A percentile compares a stretch with the other conserved stretches of the same genome.
Conservation (phyloP, 2,888 invertebrate species). For the Mycalesis mineus region DNA sequence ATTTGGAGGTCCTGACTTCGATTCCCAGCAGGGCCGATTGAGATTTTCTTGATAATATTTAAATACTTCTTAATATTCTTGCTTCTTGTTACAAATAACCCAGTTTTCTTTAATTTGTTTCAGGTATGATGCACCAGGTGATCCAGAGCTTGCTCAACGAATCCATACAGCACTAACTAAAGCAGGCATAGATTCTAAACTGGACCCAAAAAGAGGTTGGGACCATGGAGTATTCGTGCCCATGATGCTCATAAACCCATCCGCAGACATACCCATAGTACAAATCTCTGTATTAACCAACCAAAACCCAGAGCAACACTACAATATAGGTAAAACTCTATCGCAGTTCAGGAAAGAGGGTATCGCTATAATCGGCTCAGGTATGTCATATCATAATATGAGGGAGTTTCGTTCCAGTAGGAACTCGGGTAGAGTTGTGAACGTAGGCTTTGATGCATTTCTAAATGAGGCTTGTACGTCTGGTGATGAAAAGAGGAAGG, state of each 20-base stretch:
- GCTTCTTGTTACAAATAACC: no score
- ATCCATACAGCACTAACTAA: slow-evolving; percentile 52
- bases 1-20: no score
- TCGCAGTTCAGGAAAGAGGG: slow-evolving; percentile 63
- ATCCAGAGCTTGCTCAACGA: slow-evolving; percentile 54
- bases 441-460: slow-evolving; percentile 64
- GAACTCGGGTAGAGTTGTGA: slow-evolving; percentile 45
- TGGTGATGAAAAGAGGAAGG: slow-evolving; percentile 45
- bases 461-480: slow-evolving; percentile 56
- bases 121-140: slow-evolving; percentile 63
- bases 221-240: slow-evolving; percentile 74
- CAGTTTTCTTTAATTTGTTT: slow-evolving; percentile 36
- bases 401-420: slow-evolving; percentile 52
- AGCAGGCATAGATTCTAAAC: slow-evolving; percentile 55
- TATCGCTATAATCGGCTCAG: slow-evolving; percentile 61
- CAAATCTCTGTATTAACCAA: slow-evolving; percentile 61
- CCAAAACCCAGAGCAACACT: slow-evolving; percentile 61
- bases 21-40: no score
- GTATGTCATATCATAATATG: slow-evolving; percentile 74
- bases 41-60: no score
- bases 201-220: slow-evolving; percentile 67
- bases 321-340: slow-evolving; percentile 55
- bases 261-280: slow-evolving; percentile 64
- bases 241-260: slow-evolving; percentile 68
- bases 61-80: no score